Evolutionary conservation across 2,888 invertebrate species (phyloP).

Genomic region (Timema podura): DNA sequence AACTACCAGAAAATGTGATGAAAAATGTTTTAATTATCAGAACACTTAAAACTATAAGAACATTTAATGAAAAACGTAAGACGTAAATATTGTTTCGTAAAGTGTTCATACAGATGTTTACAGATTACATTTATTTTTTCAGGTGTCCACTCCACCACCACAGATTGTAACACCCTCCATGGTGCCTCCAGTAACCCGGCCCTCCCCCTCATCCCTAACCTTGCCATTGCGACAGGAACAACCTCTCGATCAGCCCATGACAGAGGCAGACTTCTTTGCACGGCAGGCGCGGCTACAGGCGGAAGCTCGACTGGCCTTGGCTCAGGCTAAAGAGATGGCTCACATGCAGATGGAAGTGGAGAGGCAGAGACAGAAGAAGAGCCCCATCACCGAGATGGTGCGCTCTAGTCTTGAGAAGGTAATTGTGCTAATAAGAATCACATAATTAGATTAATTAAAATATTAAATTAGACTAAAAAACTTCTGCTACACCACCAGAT

Average conservation of each 20-base stretch:
- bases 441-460: too few species aligned
- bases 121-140: too few species aligned
- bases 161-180: constrained; percentile 19
- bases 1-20: too few species aligned
- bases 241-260: constrained; percentile 41
- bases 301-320: constrained; percentile 81
- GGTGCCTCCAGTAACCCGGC: constrained; percentile 20
- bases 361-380: constrained; percentile 65
- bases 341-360: constrained; percentile 86
- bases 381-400: constrained; percentile 84
- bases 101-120: too few species aligned
- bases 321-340: constrained; percentile 88
- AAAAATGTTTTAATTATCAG: too few species aligned
- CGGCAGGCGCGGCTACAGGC: constrained; percentile 78
- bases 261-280: constrained; percentile 75
- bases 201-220: constrained; percentile 28
- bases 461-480: too few species aligned
- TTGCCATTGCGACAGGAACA: constrained; percentile 28
- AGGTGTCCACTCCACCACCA: background rate
- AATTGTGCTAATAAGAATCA: background rate
- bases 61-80: too few species aligned
- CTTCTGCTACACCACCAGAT: too few species aligned
- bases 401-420: constrained; percentile 72
- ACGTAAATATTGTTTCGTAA: too few species aligned
- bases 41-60: too few species aligned